Evolutionary conservation across 2,797 vertebrate species (phyloP), one percentile per base, ranked within the genome.

Genomic region (Hipposideros larvatus): DNA sequence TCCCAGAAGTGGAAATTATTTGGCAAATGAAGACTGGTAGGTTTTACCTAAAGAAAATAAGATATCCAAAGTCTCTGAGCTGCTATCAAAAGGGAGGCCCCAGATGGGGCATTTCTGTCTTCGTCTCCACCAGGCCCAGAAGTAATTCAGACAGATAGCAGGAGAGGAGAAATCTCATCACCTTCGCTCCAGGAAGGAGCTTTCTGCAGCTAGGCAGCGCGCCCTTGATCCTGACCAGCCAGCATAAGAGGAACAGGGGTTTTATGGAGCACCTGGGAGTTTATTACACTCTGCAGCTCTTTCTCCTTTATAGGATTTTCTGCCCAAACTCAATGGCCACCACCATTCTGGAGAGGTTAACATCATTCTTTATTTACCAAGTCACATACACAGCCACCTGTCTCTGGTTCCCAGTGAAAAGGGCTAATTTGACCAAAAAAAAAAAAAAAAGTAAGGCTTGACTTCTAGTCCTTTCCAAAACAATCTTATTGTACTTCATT

Each of bases 261-360:
- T 96, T 97, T 80, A 97, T 82, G 2, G 7, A 96, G 97, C 92
- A 87, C 87, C 90, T 61, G 61, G 59, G 83, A 97, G 94, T 97
- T 96, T 88, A 97, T 96, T 97, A 95, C 46, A 92, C 34, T 61
- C 75, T 80, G 86, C 53, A 89, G 91, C 83, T 84, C 87, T 55
- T 91, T 94, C 90, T 94, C 90, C 73, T 94, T 96, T 91, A 97
- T 86, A 96, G 94, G 70, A 91, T 97, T 97, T 96, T 93, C 96
- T 86, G 68, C 68, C 73, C 75, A 85, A 97, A 97, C 78, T 96
- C 91, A 92, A 91, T 51, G 96, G 84, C 71, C 86, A 96, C 79
- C 66, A 96, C 79, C 91, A 93, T 61, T 78, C 92, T 65, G 57
- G 41, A 86, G 73, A 97, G 57, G 89, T 96, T 97, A 96, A 82